Evolutionary conservation across 2,113 vertebrate species (phyloP).

Genomic region (Petaurus breviceps): DNA sequence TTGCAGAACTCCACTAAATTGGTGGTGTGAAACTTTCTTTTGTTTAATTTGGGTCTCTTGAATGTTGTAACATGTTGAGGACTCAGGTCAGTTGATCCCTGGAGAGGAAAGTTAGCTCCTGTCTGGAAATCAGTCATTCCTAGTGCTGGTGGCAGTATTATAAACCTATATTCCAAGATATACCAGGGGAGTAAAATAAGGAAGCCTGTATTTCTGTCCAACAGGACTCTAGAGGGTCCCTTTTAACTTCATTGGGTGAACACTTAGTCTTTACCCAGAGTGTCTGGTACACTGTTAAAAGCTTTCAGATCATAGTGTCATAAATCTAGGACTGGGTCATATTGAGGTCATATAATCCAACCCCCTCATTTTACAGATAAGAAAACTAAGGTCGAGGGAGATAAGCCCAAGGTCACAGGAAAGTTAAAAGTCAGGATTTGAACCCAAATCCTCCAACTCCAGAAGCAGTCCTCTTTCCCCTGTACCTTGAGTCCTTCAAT

Average conservation of each 20-base stretch:
- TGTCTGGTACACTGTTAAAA: neutral
- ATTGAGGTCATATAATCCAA: neutral
- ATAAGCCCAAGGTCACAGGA: neutral
- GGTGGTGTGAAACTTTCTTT: accelerated
- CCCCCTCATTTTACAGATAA: neutral
- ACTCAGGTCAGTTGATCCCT: slow-evolving; percentile 53
- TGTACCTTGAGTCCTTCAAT: neutral
- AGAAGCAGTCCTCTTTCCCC: neutral
- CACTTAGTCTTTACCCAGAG: neutral
- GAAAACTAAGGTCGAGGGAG: neutral
- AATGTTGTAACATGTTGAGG: slow-evolving; percentile 29
- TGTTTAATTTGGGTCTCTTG: neutral
- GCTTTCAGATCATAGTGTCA: neutral
- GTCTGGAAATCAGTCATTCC: slow-evolving; percentile 54
- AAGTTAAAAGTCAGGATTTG: neutral
- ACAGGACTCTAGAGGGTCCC: neutral
- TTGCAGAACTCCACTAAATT: neutral
- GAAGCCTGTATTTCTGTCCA: neutral
- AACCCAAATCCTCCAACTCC: neutral
- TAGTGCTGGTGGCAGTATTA: slow-evolving; percentile 16
- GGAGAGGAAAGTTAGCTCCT: slow-evolving; percentile 51
- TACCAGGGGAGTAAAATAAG: neutral
- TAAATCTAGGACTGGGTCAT: neutral
- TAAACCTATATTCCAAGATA: neutral
- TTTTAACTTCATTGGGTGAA: neutral